These are phyloP conservation scores for Protaetia brevitarsis DNA, from an alignment of 1,140 invertebrate species.

Conservation along the genomic window DNA sequence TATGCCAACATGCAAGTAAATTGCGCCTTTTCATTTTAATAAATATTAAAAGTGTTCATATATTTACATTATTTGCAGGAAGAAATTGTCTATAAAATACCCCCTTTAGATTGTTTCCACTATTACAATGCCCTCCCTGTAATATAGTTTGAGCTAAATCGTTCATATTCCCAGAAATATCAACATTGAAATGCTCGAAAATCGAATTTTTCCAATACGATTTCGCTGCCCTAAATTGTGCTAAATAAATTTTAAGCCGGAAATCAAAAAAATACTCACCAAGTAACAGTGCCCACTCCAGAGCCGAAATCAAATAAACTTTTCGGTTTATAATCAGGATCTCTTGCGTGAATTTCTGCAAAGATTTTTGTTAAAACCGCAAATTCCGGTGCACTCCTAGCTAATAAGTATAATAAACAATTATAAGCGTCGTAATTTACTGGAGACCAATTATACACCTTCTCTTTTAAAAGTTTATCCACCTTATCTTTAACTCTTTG, in stretches of 20 bases:
- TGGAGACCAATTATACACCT: conserved; percentile 69
- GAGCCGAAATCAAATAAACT: conserved; percentile 89
- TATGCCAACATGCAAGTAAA: conserved; percentile 69
- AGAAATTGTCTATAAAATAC: conserved; percentile 79
- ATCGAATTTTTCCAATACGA: conserved; percentile 66
- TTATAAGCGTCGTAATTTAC: conserved; percentile 65
- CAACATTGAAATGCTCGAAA: conserved; percentile 79
- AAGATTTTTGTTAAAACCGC: conserved; percentile 68
- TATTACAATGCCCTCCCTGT: conserved; percentile 59
- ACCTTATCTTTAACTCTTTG: conserved; percentile 41
- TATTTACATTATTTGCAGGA: conserved; percentile 59
- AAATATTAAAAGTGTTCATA: conserved; percentile 22
- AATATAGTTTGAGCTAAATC: conserved; percentile 71
- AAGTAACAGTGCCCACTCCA: conserved; percentile 78
- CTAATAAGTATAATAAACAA: conserved; percentile 67
- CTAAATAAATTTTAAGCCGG: too few species aligned
- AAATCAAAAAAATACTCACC: too few species aligned
- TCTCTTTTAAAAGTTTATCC: conserved; percentile 53
- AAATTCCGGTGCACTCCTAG: conserved; percentile 70
- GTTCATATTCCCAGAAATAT: conserved; percentile 75
- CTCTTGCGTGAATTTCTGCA: conserved; percentile 64
- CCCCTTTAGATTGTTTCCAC: conserved; percentile 55
- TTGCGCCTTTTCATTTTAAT: conserved; percentile 29
- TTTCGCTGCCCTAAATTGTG: too few species aligned
- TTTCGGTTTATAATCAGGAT: conserved; percentile 68